These are phyloP conservation scores for Panzeria rudis DNA, from an alignment of 2,888 invertebrate species.

Conservation along the genomic window DNA sequence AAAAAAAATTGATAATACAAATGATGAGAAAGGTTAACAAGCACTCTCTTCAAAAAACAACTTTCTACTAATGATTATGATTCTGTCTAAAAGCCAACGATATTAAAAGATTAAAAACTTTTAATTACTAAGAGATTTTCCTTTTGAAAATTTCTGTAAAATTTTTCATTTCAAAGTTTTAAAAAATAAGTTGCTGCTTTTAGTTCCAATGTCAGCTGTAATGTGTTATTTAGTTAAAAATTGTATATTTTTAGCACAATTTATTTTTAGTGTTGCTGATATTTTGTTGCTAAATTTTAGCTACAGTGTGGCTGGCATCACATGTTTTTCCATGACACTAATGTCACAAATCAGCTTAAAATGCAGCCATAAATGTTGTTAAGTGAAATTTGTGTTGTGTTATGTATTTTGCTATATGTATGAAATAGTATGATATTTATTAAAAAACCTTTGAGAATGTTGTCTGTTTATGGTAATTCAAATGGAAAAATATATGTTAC, in stretches of 20 bases:
- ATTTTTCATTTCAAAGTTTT: not conserved
- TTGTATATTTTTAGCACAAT: not conserved
- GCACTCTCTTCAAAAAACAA: conserved; percentile 15
- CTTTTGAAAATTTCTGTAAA: not conserved
- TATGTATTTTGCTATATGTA: not conserved
- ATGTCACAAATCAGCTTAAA: conserved; percentile 2
- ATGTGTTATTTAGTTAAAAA: not conserved
- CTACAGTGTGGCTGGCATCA: not conserved
- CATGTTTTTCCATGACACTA: not conserved
- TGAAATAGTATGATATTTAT: not conserved
- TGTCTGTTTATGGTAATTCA: too few species aligned
- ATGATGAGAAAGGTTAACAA: conserved; percentile 24
- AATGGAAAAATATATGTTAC: not conserved
- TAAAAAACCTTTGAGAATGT: too few species aligned
- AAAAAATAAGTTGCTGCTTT: not conserved
- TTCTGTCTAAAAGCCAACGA: not conserved
- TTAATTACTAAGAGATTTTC: conserved; percentile 52
- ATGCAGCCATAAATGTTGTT: not conserved
- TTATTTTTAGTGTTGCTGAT: not conserved
- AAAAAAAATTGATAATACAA: conserved; percentile 4
- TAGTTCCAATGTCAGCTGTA: not conserved
- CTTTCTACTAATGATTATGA: conserved; percentile 24
- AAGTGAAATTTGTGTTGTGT: not conserved
- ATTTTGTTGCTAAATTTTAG: not conserved
- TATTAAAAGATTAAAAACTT: conserved; percentile 64